Evolutionary conservation across 2,888 invertebrate species (phyloP).

Genomic region (Gandaritis pyraliata): DNA sequence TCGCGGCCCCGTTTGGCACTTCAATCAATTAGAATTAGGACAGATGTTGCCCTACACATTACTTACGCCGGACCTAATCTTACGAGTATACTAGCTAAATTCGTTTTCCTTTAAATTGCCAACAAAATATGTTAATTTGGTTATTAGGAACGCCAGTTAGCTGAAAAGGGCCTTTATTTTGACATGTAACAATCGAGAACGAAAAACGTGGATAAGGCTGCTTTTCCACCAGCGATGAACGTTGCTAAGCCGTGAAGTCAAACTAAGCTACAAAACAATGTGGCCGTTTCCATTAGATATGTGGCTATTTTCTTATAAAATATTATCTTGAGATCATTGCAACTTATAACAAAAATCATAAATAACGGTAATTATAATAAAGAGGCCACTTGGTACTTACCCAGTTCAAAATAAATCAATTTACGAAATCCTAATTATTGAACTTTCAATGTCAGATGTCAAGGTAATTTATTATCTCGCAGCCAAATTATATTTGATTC

Average conservation of each 20-base stretch:
- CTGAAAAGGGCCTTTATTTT: conserved; percentile 25
- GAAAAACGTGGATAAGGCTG: background rate
- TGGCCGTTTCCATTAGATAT: too few relatives aligned
- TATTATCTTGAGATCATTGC: background rate
- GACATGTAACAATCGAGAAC: background rate
- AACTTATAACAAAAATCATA: conserved; percentile 50
- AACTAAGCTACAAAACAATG: too few relatives aligned
- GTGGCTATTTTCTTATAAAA: too few relatives aligned
- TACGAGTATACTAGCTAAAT: conserved; percentile 65
- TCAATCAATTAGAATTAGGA: conserved; percentile 52
- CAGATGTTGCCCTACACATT: conserved; percentile 52
- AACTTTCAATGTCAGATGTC: conserved; percentile 49
- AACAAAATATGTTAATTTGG: conserved; percentile 66
- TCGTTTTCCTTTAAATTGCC: conserved; percentile 54
- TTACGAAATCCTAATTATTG: conserved; percentile 42
- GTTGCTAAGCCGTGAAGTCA: too few relatives aligned
- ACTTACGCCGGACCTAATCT: conserved; percentile 62
- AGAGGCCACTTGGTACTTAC: conserved; percentile 51
- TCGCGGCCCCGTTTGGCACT: conserved; percentile 38
- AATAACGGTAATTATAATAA: conserved; percentile 40
- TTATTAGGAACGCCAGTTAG: conserved; percentile 50
- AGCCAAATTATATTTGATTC: conserved; percentile 50
- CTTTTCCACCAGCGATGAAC: too few relatives aligned
- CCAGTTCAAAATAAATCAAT: conserved; percentile 38
- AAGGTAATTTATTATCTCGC: conserved; percentile 57